A percentile compares a stretch with the other conserved stretches of the same genome.
Evolutionary conservation across 1,140 invertebrate species (phyloP).

Genomic region (Monochamus saltuarius): DNA sequence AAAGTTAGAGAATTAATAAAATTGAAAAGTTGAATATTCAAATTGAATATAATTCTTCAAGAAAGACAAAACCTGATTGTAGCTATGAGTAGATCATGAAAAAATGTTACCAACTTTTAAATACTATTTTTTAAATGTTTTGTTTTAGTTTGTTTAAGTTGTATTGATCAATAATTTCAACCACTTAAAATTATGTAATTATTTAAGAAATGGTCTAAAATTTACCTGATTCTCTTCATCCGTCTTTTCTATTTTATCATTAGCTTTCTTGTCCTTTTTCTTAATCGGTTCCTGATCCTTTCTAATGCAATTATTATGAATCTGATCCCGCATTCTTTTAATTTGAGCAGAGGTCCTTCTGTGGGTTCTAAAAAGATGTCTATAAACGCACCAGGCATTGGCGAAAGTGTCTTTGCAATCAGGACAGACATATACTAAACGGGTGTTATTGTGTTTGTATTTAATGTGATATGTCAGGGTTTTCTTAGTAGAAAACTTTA

Average conservation of each 20-base stretch:
- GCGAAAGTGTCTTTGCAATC: slow-evolving; percentile 68
- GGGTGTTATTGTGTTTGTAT: slow-evolving; percentile 64
- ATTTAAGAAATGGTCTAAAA: neutral
- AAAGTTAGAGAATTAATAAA: too few species aligned
- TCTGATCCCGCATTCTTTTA: slow-evolving; percentile 58
- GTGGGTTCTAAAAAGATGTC: slow-evolving; percentile 61
- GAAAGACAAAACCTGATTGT: too few species aligned
- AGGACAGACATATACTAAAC: slow-evolving; percentile 67
- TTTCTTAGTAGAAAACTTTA: slow-evolving; percentile 68
- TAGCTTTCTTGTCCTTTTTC: slow-evolving; percentile 40
- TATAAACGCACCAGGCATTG: slow-evolving; percentile 68
- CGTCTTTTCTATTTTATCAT: slow-evolving; percentile 52
- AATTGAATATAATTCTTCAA: too few species aligned
- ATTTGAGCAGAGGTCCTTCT: slow-evolving; percentile 64
- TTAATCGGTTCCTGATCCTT: slow-evolving; percentile 55
- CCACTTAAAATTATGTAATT: too few species aligned
- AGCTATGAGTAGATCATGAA: too few species aligned
- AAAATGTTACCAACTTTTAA: too few species aligned
- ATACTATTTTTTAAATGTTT: too few species aligned
- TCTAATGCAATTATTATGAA: slow-evolving; percentile 60
- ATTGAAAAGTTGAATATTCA: too few species aligned
- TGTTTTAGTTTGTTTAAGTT: too few species aligned
- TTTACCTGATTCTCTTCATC: slow-evolving; percentile 56
- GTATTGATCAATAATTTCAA: too few species aligned
- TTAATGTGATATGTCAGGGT: slow-evolving; percentile 69